Conservation (phyloP, 2,113 vertebrate species). For the Rhinopomastus cyanomelas region DNA sequence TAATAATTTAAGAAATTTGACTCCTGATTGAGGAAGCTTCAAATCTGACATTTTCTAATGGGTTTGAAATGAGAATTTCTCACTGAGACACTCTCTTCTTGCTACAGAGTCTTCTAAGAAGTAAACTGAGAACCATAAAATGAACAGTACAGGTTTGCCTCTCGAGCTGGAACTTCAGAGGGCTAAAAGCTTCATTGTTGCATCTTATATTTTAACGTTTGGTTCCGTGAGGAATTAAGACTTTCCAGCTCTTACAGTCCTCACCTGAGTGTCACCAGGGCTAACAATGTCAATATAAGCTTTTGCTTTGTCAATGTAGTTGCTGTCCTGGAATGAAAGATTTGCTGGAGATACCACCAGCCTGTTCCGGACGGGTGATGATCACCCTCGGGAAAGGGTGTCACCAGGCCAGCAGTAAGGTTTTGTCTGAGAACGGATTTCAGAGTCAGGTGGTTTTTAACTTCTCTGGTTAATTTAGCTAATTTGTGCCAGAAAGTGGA, state of each 20-base stretch:
- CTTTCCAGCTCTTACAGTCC: neutral
- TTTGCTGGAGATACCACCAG: neutral
- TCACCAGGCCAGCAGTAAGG: neutral
- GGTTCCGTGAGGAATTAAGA: neutral
- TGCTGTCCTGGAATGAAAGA: neutral
- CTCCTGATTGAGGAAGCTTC: neutral
- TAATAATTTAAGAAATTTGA: neutral
- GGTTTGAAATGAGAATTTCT: neutral
- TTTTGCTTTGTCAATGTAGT: neutral
- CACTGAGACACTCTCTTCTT: neutral
- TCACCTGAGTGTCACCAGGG: neutral
- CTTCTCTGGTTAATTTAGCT: neutral
- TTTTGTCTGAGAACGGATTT: neutral
- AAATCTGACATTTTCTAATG: neutral
- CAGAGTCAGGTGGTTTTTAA: neutral
- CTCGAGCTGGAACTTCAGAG: neutral
- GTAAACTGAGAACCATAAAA: neutral
- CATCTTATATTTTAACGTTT: neutral
- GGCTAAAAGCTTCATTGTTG: neutral
- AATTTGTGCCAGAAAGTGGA: neutral
- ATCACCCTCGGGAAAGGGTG: neutral
- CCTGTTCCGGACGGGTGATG: neutral
- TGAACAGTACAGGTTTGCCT: neutral
- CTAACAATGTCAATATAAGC: accelerated
- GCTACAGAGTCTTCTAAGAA: neutral